These are phyloP conservation scores for Drosophila vallismaia DNA, from an alignment of 2,888 invertebrate genomes.

Conservation along the genomic window DNA sequence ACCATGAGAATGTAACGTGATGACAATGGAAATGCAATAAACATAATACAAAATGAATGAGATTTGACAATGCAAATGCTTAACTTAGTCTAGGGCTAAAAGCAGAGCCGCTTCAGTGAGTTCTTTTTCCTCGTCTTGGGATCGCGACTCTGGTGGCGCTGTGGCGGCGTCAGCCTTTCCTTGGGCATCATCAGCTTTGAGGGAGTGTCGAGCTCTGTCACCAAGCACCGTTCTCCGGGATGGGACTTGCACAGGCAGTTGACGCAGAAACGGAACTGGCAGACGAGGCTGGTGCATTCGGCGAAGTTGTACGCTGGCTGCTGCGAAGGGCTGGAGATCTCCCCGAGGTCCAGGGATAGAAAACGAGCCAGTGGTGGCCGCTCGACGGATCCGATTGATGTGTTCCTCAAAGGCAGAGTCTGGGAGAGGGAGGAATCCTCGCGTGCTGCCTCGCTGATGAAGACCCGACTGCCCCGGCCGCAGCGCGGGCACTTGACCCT, in stretches of 20 bases:
- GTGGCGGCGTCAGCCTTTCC: slow-evolving; percentile 62
- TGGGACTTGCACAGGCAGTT: slow-evolving; percentile 74
- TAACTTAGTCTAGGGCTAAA: slow-evolving; percentile 42
- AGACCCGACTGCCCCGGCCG: slow-evolving; percentile 65
- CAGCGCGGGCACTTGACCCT: slow-evolving; percentile 71
- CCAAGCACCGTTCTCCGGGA: slow-evolving; percentile 71
- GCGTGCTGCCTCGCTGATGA: slow-evolving; percentile 22
- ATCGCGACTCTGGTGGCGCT: slow-evolving; percentile 54
- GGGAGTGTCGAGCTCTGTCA: slow-evolving; percentile 75
- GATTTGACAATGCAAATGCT: slow-evolving; percentile 26
- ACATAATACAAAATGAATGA: slow-evolving; percentile 25
- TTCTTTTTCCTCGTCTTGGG: slow-evolving; percentile 64
- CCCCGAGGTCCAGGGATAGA: slow-evolving; percentile 65
- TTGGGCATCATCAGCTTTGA: slow-evolving; percentile 70
- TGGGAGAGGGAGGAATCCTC: slow-evolving; percentile 42
- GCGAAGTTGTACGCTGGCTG: slow-evolving; percentile 40
- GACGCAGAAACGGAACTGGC: slow-evolving; percentile 73
- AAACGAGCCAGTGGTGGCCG: slow-evolving; percentile 50
- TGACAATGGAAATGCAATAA: slow-evolving; percentile 8
- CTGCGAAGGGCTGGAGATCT: slow-evolving; percentile 32
- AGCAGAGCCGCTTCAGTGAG: slow-evolving; percentile 64
- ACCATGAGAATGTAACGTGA: slow-evolving; percentile 15
- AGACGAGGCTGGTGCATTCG: slow-evolving; percentile 69
- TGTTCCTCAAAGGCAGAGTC: slow-evolving; percentile 53
- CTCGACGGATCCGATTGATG: slow-evolving; percentile 9